These are phyloP conservation scores for Babyrousa celebensis DNA, from an alignment of 2,797 vertebrate species.

Conservation along the genomic window DNA sequence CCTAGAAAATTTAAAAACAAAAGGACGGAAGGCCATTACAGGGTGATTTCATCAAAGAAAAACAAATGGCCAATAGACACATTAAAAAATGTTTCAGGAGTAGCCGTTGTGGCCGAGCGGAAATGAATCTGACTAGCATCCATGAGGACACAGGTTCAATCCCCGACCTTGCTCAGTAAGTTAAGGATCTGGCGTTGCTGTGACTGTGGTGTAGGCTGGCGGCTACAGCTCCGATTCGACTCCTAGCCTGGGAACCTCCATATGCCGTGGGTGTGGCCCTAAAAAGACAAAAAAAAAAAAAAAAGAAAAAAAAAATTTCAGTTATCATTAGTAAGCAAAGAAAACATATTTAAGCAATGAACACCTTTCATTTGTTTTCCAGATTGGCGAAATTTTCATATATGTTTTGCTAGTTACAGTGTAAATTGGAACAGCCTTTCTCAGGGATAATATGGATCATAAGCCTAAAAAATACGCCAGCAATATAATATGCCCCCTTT, in stretches of 20 bases:
- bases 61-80: neutral
- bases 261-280: no score
- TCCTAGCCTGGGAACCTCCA: no score
- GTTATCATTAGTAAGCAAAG: neutral
- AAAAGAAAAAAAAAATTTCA: neutral
- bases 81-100: neutral
- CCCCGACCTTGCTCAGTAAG: no score
- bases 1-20: constrained; percentile 41
- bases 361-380: neutral
- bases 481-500: neutral
- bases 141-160: no score
- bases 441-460: neutral
- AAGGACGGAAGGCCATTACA: neutral
- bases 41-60: neutral
- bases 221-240: no score
- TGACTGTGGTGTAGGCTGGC: no score
- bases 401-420: neutral
- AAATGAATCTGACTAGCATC: no score
- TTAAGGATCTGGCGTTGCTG: no score
- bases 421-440: neutral
- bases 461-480: neutral
- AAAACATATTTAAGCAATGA: neutral
- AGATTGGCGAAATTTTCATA: neutral
- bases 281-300: no score
- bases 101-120: no score